Evolutionary conservation across 2,888 invertebrate species (phyloP).

Genomic region (Xestoiulus laeticollis): DNA sequence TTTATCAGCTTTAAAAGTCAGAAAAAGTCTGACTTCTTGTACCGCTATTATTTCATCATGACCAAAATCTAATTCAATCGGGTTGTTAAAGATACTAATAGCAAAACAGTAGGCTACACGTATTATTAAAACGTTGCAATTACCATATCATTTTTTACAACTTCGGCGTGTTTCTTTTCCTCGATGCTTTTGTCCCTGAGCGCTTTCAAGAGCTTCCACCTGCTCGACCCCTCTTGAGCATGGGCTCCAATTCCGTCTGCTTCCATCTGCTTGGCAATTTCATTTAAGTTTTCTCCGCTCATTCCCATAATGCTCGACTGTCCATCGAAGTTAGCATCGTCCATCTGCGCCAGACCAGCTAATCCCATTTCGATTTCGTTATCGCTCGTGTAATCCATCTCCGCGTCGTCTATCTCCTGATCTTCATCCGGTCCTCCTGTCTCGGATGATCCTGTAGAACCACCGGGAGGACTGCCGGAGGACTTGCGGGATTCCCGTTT

Average conservation of each 20-base stretch:
- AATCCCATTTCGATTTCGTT: slow-evolving; percentile 51
- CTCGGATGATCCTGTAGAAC: slow-evolving; percentile 64
- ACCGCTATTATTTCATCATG: too few relatives aligned
- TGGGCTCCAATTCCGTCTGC: slow-evolving; percentile 54
- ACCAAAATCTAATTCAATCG: too few relatives aligned
- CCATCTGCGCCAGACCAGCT: slow-evolving; percentile 44
- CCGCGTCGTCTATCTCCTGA: slow-evolving; percentile 66
- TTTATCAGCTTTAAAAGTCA: too few relatives aligned
- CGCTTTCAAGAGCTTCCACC: slow-evolving; percentile 87
- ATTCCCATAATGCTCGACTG: background rate
- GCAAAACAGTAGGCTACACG: background rate
- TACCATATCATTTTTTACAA: slow-evolving; percentile 47
- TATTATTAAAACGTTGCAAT: background rate
- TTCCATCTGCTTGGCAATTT: background rate
- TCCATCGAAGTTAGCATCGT: background rate
- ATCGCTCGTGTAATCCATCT: slow-evolving; percentile 57
- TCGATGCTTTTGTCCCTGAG: slow-evolving; percentile 89
- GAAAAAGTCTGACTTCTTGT: too few relatives aligned
- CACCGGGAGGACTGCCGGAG: background rate
- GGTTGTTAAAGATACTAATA: background rate
- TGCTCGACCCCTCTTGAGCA: slow-evolving; percentile 45
- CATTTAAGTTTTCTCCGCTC: background rate
- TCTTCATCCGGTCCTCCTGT: slow-evolving; percentile 77
- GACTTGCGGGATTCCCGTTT: background rate
- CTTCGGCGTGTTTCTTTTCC: slow-evolving; percentile 68